These are phyloP conservation scores for Limnothrissa miodon DNA, from an alignment of 2,113 vertebrate species.

Conservation along the genomic window DNA sequence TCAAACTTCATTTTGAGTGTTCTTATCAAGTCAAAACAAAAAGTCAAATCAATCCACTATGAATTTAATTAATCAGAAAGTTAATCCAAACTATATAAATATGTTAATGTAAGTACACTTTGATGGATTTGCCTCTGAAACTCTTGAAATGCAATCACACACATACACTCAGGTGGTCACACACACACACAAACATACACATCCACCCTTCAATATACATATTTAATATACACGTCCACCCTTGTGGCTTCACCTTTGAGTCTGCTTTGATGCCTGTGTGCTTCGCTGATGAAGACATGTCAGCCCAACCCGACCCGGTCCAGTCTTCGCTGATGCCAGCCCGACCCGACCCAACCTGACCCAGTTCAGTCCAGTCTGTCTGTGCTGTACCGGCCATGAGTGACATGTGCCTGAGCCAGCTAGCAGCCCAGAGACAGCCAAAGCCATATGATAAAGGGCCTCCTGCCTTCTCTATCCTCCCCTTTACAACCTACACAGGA, in stretches of 20 bases:
- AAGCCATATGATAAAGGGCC: conserved; percentile 36
- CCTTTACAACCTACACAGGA: neutral
- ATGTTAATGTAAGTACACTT: no score
- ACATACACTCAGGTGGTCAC: neutral
- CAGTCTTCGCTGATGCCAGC: no score
- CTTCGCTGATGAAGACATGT: conserved; percentile 8
- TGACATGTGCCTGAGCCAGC: neutral
- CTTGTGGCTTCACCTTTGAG: neutral
- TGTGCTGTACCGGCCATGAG: neutral
- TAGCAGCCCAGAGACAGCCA: conserved; percentile 7
- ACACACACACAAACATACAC: conserved; percentile 9
- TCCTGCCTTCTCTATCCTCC: conserved; percentile 45
- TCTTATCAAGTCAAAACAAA: no score
- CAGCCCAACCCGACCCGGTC: neutral
- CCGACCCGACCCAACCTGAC: no score
- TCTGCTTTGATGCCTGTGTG: neutral
- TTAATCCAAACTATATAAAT: no score
- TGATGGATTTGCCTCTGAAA: no score
- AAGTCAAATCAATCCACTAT: no score
- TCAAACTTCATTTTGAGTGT: no score
- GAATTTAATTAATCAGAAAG: no score
- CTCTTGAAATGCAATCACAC: neutral
- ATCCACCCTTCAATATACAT: conserved; percentile 8
- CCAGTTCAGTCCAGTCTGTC: neutral
- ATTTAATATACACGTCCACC: no score